Base-by-base conservation (phyloP, 1,140 invertebrate genomes). In the Drosophila arawakana region DNA sequence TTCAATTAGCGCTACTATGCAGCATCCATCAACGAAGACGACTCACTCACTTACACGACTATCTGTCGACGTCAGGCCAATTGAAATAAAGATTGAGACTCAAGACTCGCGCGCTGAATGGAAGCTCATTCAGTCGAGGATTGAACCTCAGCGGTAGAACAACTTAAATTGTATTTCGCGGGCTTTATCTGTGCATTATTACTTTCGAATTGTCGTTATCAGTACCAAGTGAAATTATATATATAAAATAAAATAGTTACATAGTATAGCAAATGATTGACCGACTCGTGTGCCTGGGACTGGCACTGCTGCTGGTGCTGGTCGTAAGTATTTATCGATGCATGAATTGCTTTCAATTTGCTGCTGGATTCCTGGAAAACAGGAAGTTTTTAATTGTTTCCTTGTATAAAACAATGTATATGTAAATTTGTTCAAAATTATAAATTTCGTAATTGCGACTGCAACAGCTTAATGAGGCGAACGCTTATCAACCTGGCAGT, bases 401-500 rank as follows among this genome's bases (percentile, higher is more conserved):
- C 18, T 66, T 68, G 7, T 63, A 37, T 54, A 44, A 18, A 35
- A 39, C 10, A 37, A 3, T 13, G 18, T 25, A 52, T 41, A 43
- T 35, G 18, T 2, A 15, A 15, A 35, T 46, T 47, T 37, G 11
- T 13, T 13, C 25, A 21, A 37, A 52, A 44, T 54, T 41, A 15
- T 39, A n/a, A 52, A 82, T 82, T 76, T 75, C 46, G 50, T 57
- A 80, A 88, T 82, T 86, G 8, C 70, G 79, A 60, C 25, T 78
- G 68, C 37, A 73, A 71, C 62, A 92, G 91, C 75, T 73, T 21
- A 58, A 71, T 13, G 76, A 61, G 66, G 59, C 75, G 50, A 57
- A 34, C 41, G 62, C 85, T 81, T 91, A 91, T 86, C 86, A 76
- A 66, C 61, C 76, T n/a, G 80, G 62, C 55, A 39, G 65, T 52